Percentiles rank a stretch among this genome's conserved stretches.
Evolutionary conservation across 2,113 vertebrate species (phyloP).

Genomic region (Ptyas mucosa): DNA sequence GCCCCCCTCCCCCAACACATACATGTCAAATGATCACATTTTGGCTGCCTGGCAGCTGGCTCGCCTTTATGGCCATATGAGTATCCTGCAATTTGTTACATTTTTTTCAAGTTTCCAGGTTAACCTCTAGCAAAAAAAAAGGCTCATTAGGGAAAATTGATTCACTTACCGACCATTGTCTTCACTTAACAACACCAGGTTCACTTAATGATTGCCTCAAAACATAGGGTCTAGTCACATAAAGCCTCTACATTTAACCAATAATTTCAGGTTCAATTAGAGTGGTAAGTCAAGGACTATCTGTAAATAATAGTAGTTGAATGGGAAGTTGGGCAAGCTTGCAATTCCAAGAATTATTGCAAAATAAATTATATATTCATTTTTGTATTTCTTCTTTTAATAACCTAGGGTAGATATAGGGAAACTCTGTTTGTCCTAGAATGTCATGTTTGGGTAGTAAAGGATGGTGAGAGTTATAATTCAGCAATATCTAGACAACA

Average conservation of each 20-base stretch:
- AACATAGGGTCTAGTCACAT: neutral
- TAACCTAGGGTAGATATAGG: neutral
- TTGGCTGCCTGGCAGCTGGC: neutral
- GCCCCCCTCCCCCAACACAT: rapidly evolving
- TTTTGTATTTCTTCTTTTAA: neutral
- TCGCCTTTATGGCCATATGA: neutral
- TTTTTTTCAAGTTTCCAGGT: neutral
- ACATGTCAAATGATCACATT: neutral
- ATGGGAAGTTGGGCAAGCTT: neutral
- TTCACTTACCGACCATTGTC: neutral
- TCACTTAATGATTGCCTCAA: neutral
- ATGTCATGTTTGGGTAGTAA: neutral
- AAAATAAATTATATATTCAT: neutral
- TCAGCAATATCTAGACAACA: neutral
- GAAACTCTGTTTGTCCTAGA: neutral
- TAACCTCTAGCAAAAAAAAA: neutral
- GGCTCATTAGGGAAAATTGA: neutral
- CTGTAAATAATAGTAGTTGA: neutral
- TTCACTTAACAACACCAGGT: neutral
- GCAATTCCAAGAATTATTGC: neutral
- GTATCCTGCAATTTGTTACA: neutral
- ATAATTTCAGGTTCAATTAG: neutral
- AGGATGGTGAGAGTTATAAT: neutral
- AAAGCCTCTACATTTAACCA: neutral
- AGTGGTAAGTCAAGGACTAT: no score